Conservation (phyloP, 1,140 invertebrate species). For the Macrotrachela quadricornifera region DNA sequence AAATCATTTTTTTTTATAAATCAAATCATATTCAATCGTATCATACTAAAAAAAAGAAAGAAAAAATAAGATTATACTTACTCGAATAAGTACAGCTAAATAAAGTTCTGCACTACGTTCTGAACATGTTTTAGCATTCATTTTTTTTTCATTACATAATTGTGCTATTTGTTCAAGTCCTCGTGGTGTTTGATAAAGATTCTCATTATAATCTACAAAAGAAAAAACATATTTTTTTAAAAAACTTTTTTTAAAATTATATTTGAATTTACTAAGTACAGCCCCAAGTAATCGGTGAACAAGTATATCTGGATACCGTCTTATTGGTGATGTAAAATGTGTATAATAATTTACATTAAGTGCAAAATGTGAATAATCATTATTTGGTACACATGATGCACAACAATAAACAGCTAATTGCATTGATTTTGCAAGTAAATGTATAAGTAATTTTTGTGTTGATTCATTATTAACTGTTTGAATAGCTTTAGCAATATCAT, state of each 20-base stretch:
- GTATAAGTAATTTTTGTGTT: constrained; percentile 35
- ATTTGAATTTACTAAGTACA: constrained; percentile 25
- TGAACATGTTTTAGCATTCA: constrained; percentile 52
- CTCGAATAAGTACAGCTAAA: constrained; percentile 50
- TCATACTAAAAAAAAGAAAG: too few species aligned
- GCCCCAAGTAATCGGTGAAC: constrained; percentile 51
- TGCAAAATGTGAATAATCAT: constrained; percentile 56
- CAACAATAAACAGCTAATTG: constrained; percentile 14
- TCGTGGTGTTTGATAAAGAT: constrained; percentile 3
- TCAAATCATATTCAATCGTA: too few species aligned
- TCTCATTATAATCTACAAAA: too few species aligned
- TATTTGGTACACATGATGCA: constrained; percentile 24
- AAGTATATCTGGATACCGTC: constrained; percentile 72
- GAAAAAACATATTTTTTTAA: too few species aligned
- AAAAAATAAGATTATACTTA: too few species aligned
- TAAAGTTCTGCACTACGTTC: constrained; percentile 58
- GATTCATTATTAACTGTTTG: constrained; percentile 18
- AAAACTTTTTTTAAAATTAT: not conserved
- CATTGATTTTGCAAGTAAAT: constrained; percentile 66
- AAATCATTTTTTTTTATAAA: too few species aligned
- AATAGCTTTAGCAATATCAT: constrained; percentile 27
- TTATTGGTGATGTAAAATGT: constrained; percentile 84
- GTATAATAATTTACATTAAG: constrained; percentile 68
- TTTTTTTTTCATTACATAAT: constrained; percentile 64
- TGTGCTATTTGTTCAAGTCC: constrained; percentile 35